Conservation (phyloP, 37 sponge, comb jelly and placozoan species). For the Cladorhizidae sp. region DNA sequence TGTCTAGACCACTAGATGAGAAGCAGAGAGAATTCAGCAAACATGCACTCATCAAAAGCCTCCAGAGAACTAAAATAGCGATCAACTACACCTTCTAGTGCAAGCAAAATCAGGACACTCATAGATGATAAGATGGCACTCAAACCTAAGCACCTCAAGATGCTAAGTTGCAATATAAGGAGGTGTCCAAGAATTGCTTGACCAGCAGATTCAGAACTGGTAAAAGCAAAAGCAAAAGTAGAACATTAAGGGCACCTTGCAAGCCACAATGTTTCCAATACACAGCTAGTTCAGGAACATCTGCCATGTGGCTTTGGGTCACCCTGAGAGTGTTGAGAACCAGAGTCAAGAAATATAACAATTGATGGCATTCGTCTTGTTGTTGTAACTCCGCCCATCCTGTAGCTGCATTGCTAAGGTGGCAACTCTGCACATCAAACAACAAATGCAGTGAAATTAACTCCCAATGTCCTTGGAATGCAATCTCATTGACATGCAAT, state of each 20-base stretch:
- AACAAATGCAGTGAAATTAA: no score
- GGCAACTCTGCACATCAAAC: no score
- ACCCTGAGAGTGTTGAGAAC: conserved; percentile 26
- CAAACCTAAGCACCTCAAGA: conserved; percentile 36
- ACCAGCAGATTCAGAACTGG: conserved; percentile 33
- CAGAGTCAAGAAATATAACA: not conserved
- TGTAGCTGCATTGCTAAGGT: no score
- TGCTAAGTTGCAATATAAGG: conserved; percentile 9
- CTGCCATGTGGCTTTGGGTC: conserved; percentile 24
- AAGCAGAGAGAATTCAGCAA: conserved; percentile 34
- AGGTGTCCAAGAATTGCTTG: conserved; percentile 15
- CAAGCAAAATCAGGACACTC: conserved; percentile 14
- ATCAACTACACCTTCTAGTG: conserved; percentile 18
- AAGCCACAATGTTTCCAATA: not conserved
- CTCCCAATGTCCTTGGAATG: no score
- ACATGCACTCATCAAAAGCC: conserved; percentile 15
- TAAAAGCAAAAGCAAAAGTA: conserved; percentile 28
- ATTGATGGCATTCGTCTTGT: not conserved
- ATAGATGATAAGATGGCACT: conserved; percentile 6
- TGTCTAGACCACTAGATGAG: conserved; percentile 82
- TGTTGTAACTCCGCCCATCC: no score
- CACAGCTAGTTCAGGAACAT: not conserved
- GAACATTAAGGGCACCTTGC: conserved; percentile 8
- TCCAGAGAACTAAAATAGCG: not conserved
- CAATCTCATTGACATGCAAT: no score